Evolutionary conservation across 2,797 vertebrate species (phyloP).

Genomic region (Cetoscarus ocellatus): DNA sequence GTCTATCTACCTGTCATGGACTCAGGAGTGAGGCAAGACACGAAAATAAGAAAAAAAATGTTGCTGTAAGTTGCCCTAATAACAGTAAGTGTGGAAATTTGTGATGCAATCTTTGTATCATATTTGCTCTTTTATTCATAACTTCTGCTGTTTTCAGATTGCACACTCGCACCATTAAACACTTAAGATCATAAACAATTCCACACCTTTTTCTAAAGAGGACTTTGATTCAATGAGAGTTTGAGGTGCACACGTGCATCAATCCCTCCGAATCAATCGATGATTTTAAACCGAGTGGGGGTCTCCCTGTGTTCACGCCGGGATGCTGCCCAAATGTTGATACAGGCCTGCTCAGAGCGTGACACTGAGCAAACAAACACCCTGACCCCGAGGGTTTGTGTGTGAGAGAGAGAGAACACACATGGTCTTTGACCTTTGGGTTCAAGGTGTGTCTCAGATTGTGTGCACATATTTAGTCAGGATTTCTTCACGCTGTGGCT

Average conservation of each 20-base stretch:
- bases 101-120: not conserved
- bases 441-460: constrained; percentile 44
- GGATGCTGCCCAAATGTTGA: constrained; percentile 51
- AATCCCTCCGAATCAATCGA: constrained; percentile 27
- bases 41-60: too few relatives aligned
- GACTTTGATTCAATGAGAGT: constrained; percentile 27
- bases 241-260: constrained; percentile 24
- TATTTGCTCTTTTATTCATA: not conserved
- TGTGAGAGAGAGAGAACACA: constrained; percentile 52
- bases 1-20: too few relatives aligned
- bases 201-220: constrained; percentile 16
- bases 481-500: not conserved
- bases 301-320: constrained; percentile 14
- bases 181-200: constrained; percentile 16
- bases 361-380: constrained; percentile 61
- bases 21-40: too few relatives aligned
- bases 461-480: constrained; percentile 13
- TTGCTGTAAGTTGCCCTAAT: too few relatives aligned
- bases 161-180: not conserved
- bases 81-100: too few relatives aligned
- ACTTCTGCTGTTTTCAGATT: not conserved
- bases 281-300: constrained; percentile 27
- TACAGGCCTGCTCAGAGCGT: constrained; percentile 36
- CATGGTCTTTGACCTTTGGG: constrained; percentile 71
- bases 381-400: constrained; percentile 25